Base-by-base conservation (phyloP, 2,797 vertebrate genomes). In the Neolamprologus multifasciatus region DNA sequence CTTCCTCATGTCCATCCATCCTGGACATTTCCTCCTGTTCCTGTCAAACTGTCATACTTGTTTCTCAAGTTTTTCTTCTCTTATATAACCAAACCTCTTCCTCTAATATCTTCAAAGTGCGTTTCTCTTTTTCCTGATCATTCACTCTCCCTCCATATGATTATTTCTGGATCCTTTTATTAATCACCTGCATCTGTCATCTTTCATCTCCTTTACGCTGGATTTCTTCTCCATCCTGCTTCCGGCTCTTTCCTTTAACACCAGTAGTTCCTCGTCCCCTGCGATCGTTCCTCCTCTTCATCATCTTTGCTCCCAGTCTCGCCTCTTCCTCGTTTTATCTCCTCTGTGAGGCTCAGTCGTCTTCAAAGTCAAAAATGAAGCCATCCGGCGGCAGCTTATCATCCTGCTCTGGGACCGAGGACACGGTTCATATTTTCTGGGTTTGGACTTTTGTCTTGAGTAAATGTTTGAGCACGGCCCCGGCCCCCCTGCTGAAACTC, bases 391-490 rank as follows among this genome's bases (percentile, higher is more conserved):
- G 45, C 36, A 79, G 78, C 33, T 87, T 59, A 52, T 38, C 40
- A 0, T 76, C 19, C 69, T 69, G 81, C 85, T 17, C 40, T 38
- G 79, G 79, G 78, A 71, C 82, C 4, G 6, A 36, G 45, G 76
- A 54, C 52, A 8, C 4, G 2, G 23, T 9, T 76, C 74, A 26
- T 29, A n/a, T 51, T 87, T 80, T 71, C 45, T 36, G 19, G 51
- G 9, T 40, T 80, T 21, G 31, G 83, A 81, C 23, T n/a, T 71
- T 9, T 17, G 38, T 64, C 55, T 77, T 19, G 17, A 19, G 43
- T 79, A 81, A 86, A 87, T 87, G 84, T 84, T 79, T 83, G 62
- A 83, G 36, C 31, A 14, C 17, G 17, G 21, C 48, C 26, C 64
- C 19, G 5, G 64, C 9, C 31, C 50, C 21, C 82, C 79, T 4